These are phyloP conservation scores for Plumapathes pennacea DNA, from an alignment of 92 coral and sea anemone species.

Conservation along the genomic window DNA sequence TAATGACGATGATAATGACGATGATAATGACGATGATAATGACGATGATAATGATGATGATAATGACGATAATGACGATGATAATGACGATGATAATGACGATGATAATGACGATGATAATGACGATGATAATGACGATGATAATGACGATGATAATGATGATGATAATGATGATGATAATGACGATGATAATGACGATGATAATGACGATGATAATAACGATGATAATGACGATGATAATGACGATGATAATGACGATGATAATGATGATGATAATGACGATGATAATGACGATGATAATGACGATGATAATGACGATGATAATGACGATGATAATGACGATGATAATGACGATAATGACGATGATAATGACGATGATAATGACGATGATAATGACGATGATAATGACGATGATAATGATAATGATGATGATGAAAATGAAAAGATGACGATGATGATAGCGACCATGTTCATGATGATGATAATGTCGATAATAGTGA, in stretches of 20 bases:
- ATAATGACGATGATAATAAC: constrained; percentile 1
- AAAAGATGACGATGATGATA: not conserved
- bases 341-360: constrained; percentile 1
- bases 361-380: not conserved
- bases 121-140: constrained; percentile 1
- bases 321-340: no score
- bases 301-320: constrained; percentile 1
- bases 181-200: constrained; percentile 1
- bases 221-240: not conserved
- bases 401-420: constrained; percentile 2
- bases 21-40: constrained; percentile 1
- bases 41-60: constrained; percentile 1
- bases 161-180: constrained; percentile 1
- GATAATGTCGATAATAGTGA: not conserved
- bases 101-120: not conserved
- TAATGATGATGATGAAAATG: constrained; percentile 1
- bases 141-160: not conserved
- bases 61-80: not conserved
- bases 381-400: constrained; percentile 2
- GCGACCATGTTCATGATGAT: not conserved
- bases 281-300: constrained; percentile 1
- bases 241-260: constrained; percentile 1
- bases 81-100: no score
- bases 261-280: constrained; percentile 1
- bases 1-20: constrained; percentile 1